Base-by-base conservation (phyloP, 1,140 invertebrate species). In the Stegodyphus mimosarum region DNA sequence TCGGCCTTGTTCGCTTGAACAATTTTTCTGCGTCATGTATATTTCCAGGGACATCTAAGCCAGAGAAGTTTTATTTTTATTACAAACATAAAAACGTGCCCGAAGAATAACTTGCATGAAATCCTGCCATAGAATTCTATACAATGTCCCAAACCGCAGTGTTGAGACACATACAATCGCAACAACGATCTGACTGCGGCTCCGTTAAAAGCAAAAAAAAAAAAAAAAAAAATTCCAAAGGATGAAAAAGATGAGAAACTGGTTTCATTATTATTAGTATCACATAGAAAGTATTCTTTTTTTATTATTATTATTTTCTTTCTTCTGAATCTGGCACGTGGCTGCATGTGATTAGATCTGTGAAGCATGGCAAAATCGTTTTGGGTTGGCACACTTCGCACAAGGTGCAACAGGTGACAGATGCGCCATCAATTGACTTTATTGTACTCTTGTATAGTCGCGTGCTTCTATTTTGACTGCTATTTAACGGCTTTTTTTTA, bases 331-430 rank as follows among this genome's bases (percentile, higher is more conserved):
- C 49, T 69, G 76, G 76, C 76, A 64, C 76, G 76, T 78, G 76
- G 76, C 76, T 15, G 13, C 33, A 11, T 18, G 76, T 78, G 63
- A 78, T 78, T 67, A 78, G 64, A 13, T 17, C 76, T 15, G 33
- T 69, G 76, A 78, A 67, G 76, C 76, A 67, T 78, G 76, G 63
- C 76, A 51, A 69, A 78, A 78, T 66, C 76, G 76, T 78, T 78
- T 78, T 49, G 17, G 64, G 9, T 15, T 17, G 49, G 48, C 9
- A 60, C 15, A 15, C 55, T 60, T 60, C 15, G 9, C 33, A 33
- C 33, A 33, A 33, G 33, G 49, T 52, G 60, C 50, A 78, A 78
- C 76, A 78, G 76, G 76, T 78, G 76, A 78, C 76, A 78, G 76
- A 78, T 78, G 64, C 50, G n/a, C 49, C 51, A 69, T 7, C 63